A percentile compares a stretch with the other conserved stretches of the same genome.
phyloP scores from a whole-genome alignment of 2,888 invertebrate species.

The Catocala nupta region DNA sequence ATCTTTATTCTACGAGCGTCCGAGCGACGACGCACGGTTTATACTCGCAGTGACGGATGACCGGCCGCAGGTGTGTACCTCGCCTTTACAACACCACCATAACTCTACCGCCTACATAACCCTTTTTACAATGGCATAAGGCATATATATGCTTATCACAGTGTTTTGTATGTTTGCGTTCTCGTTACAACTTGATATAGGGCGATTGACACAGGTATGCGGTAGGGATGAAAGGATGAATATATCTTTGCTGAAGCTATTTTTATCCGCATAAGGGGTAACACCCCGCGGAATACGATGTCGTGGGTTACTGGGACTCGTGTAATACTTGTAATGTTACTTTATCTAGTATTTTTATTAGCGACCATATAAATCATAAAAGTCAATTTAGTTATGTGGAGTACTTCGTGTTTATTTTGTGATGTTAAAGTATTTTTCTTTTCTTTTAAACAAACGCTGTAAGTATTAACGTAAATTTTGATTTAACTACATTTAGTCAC shows the following conservation, averaged over 20 bases:
- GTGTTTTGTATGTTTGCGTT: slow-evolving; percentile 1
- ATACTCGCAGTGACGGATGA: slow-evolving; percentile 60
- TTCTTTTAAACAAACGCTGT: too few relatives aligned
- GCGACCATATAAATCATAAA: too few relatives aligned
- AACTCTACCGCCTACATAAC: slow-evolving; percentile 34
- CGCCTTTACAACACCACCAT: slow-evolving; percentile 52
- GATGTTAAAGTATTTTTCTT: too few relatives aligned
- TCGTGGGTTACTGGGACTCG: slow-evolving; percentile 1
- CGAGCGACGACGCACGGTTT: slow-evolving; percentile 48
- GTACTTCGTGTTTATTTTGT: too few relatives aligned
- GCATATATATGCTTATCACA: slow-evolving; percentile 19
- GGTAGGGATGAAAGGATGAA: slow-evolving; percentile 49
- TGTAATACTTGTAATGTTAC: not conserved
- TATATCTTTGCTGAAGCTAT: slow-evolving; percentile 47
- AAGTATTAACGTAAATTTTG: too few relatives aligned
- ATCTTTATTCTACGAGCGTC: slow-evolving; percentile 12
- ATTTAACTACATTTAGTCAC: too few relatives aligned
- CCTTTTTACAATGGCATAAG: slow-evolving; percentile 2
- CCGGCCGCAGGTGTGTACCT: slow-evolving; percentile 64
- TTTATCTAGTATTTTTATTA: not conserved
- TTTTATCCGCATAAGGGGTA: slow-evolving; percentile 44
- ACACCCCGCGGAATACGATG: slow-evolving; percentile 4
- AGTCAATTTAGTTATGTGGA: too few relatives aligned
- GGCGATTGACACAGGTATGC: slow-evolving; percentile 67
- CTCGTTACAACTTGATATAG: slow-evolving; percentile 56